Percentiles rank a stretch among this genome's conserved stretches.
These are phyloP conservation scores for Timema podura DNA, from an alignment of 2,888 invertebrate genomes.

Conservation along the genomic window DNA sequence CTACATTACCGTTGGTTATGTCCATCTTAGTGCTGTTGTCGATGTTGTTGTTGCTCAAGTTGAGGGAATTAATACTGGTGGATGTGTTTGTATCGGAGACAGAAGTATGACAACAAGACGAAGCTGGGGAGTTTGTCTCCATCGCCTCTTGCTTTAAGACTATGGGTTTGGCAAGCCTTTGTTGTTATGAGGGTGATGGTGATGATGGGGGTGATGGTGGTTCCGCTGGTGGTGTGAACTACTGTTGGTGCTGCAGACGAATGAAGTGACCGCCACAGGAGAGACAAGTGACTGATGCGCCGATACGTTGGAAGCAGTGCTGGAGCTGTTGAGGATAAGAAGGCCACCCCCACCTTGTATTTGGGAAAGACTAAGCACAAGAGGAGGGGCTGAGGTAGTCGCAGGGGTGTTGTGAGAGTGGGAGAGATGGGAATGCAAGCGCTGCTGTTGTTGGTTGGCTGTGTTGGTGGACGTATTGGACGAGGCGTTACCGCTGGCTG, in stretches of 20 bases:
- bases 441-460: constrained; percentile 40
- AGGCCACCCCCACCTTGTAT: constrained; percentile 80
- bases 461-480: constrained; percentile 52
- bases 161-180: constrained; percentile 41
- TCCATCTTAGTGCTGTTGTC: constrained; percentile 44
- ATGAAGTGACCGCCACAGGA: constrained; percentile 55
- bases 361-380: constrained; percentile 78
- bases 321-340: constrained; percentile 67
- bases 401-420: constrained; percentile 22
- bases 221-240: constrained; percentile 45
- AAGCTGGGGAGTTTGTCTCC: constrained; percentile 50
- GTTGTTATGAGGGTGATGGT: constrained; percentile 36
- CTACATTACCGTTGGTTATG: constrained; percentile 44
- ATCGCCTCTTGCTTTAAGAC: constrained; percentile 59
- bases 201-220: constrained; percentile 47
- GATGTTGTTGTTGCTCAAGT: constrained; percentile 38
- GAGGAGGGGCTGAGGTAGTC: constrained; percentile 47
- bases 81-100: constrained; percentile 41
- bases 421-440: constrained; percentile 39
- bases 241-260: constrained; percentile 53
- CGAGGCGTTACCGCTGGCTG: constrained; percentile 40
- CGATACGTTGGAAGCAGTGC: constrained; percentile 18
- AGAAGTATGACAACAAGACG: constrained; percentile 46
- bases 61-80: constrained; percentile 11
- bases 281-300: constrained; percentile 56